Base-by-base conservation (phyloP, 2,113 vertebrate genomes). In the Falco punctatus region DNA sequence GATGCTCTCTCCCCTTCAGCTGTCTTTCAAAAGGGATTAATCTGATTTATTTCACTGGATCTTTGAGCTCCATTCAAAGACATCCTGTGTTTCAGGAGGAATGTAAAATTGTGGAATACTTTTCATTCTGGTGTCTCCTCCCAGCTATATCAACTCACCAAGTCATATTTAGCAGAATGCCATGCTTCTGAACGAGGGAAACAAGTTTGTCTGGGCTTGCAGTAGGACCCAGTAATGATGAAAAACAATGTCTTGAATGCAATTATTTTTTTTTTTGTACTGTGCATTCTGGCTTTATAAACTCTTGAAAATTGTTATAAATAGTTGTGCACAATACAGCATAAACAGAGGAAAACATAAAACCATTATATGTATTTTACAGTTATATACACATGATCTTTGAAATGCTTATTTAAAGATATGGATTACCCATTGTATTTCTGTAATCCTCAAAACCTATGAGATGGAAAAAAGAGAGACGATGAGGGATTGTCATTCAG, bases 341-440 rank as follows among this genome's bases (percentile, higher is more conserved):
- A 17, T 4, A 28, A 77, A 11, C 20, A 61, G 65, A 66, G 30
- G 59, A 81, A 59, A 55, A 13, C 28, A 24, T 6, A 21, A 71
- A 28, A 3, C 15, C 18, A 5, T 62, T 70, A 28, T 21, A 35
- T 33, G 26, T 51, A 46, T 75, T 71, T 85, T 72, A n/a, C 42
- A 46, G 65, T 10, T 73, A 35, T 1, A 3, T 27, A 69, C 6
- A 6, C 0, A 0, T 42, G 11, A 30, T 12, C 15, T 79, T 72
- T 51, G 64, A 78, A 83, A 86, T 1, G 26, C 32, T 59, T 23
- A 13, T 84, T 70, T 32, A 14, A 57, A 78, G 57, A 44, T 58
- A 1, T 6, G 35, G 21, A 15, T 75, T 69, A 1, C 9, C 26
- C 35, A 2, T 9, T 35, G 27, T 14, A 2, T 65, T 35, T 61